Conservation (phyloP, 2,888 invertebrate genomes). For the Cephus rjabovi region DNA sequence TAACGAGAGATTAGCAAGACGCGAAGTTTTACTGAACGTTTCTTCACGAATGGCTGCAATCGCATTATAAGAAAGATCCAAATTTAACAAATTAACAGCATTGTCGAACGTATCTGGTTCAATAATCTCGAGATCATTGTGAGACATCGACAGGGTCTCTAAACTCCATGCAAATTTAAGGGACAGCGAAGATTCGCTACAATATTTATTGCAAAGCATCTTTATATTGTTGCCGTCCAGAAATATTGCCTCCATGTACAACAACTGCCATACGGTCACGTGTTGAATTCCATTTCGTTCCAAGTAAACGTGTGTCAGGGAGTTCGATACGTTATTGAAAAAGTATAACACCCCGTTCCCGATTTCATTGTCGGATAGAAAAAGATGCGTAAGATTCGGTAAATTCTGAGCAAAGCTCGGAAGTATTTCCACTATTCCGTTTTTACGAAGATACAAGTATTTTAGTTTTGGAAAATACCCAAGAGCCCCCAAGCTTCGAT, state of each 20-base stretch:
- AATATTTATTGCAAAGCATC: conserved; percentile 40
- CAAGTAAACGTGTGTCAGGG: conserved; percentile 45
- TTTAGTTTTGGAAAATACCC: conserved; percentile 40
- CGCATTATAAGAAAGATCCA: conserved; percentile 45
- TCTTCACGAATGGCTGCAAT: conserved; percentile 33
- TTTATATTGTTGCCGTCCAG: conserved; percentile 46
- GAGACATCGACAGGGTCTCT: conserved; percentile 39
- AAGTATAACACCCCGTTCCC: conserved; percentile 35
- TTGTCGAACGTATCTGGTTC: conserved; percentile 44
- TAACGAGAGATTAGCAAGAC: conserved; percentile 40
- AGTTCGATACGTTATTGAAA: conserved; percentile 37
- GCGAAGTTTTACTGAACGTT: conserved; percentile 33
- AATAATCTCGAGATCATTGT: conserved; percentile 40
- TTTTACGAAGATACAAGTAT: conserved; percentile 47
- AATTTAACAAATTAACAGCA: conserved; percentile 33
- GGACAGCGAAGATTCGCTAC: conserved; percentile 33
- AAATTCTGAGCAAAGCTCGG: conserved; percentile 30
- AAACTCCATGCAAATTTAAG: conserved; percentile 39
- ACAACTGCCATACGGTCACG: conserved; percentile 35
- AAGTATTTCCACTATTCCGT: conserved; percentile 34
- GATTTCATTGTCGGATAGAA: conserved; percentile 47
- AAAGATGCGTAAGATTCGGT: conserved; percentile 48
- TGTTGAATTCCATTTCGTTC: conserved; percentile 43
- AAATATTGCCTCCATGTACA: conserved; percentile 37
- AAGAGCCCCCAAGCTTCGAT: conserved; percentile 25